Evolutionary conservation across 2,888 invertebrate species (phyloP).

Genomic region (Nymphalis c-album): DNA sequence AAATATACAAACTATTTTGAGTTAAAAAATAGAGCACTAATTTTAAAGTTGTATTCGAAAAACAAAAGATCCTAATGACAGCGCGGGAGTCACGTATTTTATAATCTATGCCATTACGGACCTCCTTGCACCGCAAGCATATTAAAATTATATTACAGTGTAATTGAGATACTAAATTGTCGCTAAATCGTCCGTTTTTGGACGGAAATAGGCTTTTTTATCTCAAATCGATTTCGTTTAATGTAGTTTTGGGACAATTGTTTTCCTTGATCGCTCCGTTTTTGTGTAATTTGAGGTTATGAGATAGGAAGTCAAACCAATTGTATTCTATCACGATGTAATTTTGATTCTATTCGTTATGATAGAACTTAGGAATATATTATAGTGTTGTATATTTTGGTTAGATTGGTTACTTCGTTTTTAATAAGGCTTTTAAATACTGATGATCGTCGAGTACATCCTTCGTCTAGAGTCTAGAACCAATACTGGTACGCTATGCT

Average conservation of each 20-base stretch:
- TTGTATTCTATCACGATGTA: background rate
- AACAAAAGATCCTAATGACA: slow-evolving; percentile 62
- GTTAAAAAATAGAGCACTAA: slow-evolving; percentile 18
- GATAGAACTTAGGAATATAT: too few species aligned
- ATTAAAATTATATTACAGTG: slow-evolving; percentile 71
- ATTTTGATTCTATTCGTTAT: too few species aligned
- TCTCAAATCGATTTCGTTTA: slow-evolving; percentile 73
- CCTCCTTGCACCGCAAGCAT: slow-evolving; percentile 50
- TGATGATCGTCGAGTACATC: too few species aligned
- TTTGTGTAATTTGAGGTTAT: slow-evolving; percentile 37
- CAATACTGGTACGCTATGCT: too few species aligned
- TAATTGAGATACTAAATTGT: slow-evolving; percentile 64
- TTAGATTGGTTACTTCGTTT: too few species aligned
- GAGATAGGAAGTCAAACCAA: slow-evolving; percentile 37
- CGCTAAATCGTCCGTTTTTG: slow-evolving; percentile 67
- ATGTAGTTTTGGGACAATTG: slow-evolving; percentile 50
- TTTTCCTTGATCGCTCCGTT: slow-evolving; percentile 41
- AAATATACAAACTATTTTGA: slow-evolving; percentile 8
- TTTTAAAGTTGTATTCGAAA: slow-evolving; percentile 29
- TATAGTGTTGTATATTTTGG: too few species aligned
- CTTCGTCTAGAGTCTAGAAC: too few species aligned
- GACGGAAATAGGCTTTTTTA: slow-evolving; percentile 68
- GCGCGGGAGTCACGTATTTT: slow-evolving; percentile 72
- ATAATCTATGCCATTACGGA: slow-evolving; percentile 64
- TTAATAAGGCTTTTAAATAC: too few species aligned